Evolutionary conservation across 2,888 invertebrate species (phyloP).

Genomic region (Aporophyla nigra): DNA sequence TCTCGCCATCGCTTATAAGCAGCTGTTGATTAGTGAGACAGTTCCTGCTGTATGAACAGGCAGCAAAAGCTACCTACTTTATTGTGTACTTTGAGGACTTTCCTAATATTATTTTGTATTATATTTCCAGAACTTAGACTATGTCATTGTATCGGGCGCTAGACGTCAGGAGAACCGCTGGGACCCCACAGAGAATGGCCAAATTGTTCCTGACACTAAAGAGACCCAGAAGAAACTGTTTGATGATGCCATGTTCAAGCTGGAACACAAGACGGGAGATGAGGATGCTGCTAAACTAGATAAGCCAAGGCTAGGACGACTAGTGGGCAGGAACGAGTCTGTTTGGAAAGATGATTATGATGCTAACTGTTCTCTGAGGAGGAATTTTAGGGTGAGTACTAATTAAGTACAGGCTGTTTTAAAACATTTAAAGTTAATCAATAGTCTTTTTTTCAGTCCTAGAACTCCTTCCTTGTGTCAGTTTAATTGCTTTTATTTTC

Average conservation of each 20-base stretch:
- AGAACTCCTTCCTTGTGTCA: no score
- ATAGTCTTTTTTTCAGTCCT: no score
- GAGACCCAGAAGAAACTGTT: conserved; percentile 96
- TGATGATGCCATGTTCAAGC: conserved; percentile 99
- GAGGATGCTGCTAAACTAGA: conserved; percentile 92
- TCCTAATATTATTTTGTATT: not conserved
- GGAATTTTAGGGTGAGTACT: conserved; percentile 95
- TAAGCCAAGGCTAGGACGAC: conserved; percentile 93
- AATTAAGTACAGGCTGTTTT: no score
- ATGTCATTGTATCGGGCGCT: conserved; percentile 98
- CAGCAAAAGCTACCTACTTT: not conserved
- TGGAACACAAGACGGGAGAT: conserved; percentile 98
- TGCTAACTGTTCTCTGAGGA: conserved; percentile 96
- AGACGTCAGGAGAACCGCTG: conserved; percentile 99
- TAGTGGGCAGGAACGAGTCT: conserved; percentile 95
- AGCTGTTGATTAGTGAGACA: no score
- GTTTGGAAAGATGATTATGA: conserved; percentile 98
- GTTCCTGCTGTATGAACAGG: no score
- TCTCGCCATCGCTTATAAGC: no score
- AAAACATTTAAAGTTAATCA: no score
- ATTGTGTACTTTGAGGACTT: not conserved
- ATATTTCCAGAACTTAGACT: conserved; percentile 96
- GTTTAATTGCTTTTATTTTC: no score
- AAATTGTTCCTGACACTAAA: conserved; percentile 97
- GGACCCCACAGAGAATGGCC: conserved; percentile 99